Conservation (phyloP, 2,797 vertebrate genomes). For the Enteromius mattozi region DNA sequence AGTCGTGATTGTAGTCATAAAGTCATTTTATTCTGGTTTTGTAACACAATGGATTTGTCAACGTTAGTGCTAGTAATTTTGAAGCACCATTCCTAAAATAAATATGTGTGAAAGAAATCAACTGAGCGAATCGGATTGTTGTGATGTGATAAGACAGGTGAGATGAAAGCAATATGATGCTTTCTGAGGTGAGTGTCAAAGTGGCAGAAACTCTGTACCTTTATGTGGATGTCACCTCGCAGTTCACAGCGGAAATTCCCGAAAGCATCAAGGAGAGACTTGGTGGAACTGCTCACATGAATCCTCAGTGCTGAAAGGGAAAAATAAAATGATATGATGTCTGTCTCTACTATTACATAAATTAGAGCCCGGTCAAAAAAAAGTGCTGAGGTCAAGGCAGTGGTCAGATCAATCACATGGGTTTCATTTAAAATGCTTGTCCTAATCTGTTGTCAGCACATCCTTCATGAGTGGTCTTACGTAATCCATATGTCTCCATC, state of each 20-base stretch:
- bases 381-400: not conserved
- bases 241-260: constrained; percentile 61
- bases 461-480: constrained; percentile 66
- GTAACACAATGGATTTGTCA: not conserved
- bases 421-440: constrained; percentile 15
- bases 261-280: constrained; percentile 65
- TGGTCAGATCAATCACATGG: not conserved
- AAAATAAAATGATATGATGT: not conserved
- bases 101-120: not conserved
- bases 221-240: constrained; percentile 64
- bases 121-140: not conserved
- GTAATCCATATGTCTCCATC: constrained; percentile 83
- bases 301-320: constrained; percentile 62
- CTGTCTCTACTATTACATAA: not conserved
- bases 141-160: not conserved
- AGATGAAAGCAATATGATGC: not conserved
- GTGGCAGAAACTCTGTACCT: constrained; percentile 53
- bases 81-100: constrained; percentile 20
- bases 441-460: constrained; percentile 29
- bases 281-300: constrained; percentile 65
- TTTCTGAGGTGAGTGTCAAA: constrained; percentile 3
- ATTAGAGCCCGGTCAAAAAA: not conserved
- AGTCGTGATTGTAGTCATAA: constrained; percentile 26
- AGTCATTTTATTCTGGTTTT: constrained; percentile 32
- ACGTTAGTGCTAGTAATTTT: not conserved